Conservation (phyloP, 2,888 invertebrate species). For the Drosophila pseudotalamancana region DNA sequence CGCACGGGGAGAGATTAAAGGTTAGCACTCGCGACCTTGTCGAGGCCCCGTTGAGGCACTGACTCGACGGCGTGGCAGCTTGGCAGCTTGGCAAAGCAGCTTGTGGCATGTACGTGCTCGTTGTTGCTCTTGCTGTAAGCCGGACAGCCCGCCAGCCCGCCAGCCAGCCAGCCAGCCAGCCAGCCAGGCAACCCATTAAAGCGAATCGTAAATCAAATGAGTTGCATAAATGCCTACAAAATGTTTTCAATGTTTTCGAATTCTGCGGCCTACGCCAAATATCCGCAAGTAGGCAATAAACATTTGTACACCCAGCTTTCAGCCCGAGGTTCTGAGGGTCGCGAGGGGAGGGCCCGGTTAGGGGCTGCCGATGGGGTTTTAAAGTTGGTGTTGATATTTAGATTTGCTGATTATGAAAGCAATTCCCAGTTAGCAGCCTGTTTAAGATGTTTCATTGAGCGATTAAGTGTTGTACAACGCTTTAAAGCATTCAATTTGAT, state of each 20-base stretch:
- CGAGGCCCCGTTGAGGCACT: slow-evolving; percentile 44
- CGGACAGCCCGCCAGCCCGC: slow-evolving; percentile 16
- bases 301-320: slow-evolving; percentile 45
- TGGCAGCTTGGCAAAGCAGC: slow-evolving; percentile 67
- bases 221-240: slow-evolving; percentile 76
- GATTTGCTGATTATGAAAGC: slow-evolving; percentile 26
- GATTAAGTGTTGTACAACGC: neutral
- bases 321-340: slow-evolving; percentile 4
- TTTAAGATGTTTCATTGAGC: neutral
- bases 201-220: slow-evolving; percentile 74
- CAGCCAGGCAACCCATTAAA: slow-evolving; percentile 55
- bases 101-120: slow-evolving; percentile 79
- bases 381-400: slow-evolving; percentile 25
- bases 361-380: neutral
- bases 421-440: slow-evolving; percentile 11
- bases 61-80: slow-evolving; percentile 21
- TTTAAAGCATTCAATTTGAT: neutral
- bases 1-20: slow-evolving; percentile 70
- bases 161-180: slow-evolving; percentile 38
- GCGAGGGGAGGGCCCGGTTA: neutral
- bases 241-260: slow-evolving; percentile 75
- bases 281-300: slow-evolving; percentile 55
- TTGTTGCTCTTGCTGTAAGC: slow-evolving; percentile 38
- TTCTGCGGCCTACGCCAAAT: slow-evolving; percentile 49
- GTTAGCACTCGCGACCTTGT: slow-evolving; percentile 77